A percentile compares a stretch with the other conserved stretches of the same genome.
Conservation (phyloP, 2,888 invertebrate genomes). For the Gastrophysa polygoni region DNA sequence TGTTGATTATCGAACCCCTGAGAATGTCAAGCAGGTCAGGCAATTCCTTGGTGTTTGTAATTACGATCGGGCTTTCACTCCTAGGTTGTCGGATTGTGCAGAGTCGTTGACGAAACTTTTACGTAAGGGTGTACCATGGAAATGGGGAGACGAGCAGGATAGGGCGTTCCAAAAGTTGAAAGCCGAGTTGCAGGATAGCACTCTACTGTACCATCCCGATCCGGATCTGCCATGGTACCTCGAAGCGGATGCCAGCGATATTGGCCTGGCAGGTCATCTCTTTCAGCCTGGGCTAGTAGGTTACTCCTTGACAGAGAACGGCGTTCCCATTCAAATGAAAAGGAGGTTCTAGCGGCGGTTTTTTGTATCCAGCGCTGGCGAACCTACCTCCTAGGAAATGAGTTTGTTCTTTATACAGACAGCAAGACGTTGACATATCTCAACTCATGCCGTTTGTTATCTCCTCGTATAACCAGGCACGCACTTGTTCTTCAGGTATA, state of each 20-base stretch:
- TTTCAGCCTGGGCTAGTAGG: conserved; percentile 8
- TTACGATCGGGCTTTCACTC: neutral
- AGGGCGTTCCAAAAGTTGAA: too few relatives aligned
- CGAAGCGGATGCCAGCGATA: neutral
- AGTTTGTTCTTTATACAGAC: too few relatives aligned
- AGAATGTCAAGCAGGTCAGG: neutral
- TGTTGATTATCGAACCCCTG: neutral
- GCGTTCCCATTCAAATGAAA: neutral
- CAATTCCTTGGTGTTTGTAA: neutral
- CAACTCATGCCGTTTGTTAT: neutral
- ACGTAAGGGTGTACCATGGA: too few relatives aligned
- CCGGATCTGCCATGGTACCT: too few relatives aligned
- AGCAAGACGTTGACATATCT: neutral
- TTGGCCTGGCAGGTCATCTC: neutral
- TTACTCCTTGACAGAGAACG: neutral
- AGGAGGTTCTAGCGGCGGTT: conserved; percentile 2
- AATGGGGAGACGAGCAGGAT: too few relatives aligned
- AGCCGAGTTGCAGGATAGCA: too few relatives aligned
- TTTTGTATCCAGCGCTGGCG: neutral
- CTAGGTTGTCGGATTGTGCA: conserved; percentile 2
- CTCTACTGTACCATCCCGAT: too few relatives aligned
- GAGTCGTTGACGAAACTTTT: too few relatives aligned
- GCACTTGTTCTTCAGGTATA: neutral
- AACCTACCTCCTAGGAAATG: too few relatives aligned
- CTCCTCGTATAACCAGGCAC: neutral